Evolutionary conservation across 2,797 vertebrate genomes (phyloP), one percentile per base, ranked within the genome.

Genomic region (Lacerta agilis): DNA sequence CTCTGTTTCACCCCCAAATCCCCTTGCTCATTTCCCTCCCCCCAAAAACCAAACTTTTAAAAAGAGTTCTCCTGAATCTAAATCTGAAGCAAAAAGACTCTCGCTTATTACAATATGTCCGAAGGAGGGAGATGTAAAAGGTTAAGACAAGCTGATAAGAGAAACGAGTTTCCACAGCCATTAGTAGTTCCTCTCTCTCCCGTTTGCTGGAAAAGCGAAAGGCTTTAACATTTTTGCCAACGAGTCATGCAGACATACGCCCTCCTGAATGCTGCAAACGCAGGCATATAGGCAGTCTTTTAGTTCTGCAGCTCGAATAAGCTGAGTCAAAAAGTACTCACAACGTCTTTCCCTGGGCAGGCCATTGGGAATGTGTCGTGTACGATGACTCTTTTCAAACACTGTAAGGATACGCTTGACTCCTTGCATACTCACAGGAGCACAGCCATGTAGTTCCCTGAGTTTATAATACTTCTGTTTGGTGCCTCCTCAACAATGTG

Each of bases 311-410:
- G 20, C 61, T 9, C 29, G 23, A 41, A 45, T 36, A 13, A 41
- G 7, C 29, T 13, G 41, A 3, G 11, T 3, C 2, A 27, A 13
- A 41, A 49, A 10, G 80, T 72, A 93, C 94, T 94, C 61, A 95
- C 94, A 0, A 3, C 0, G 2, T 93, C 88, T 88, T 85, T 90
- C 67, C 77, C 77, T 43, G 64, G 80, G 45, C 61, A 49, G 43
- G 10, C 66, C 80, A 8, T 71, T 17, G 15, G n/a, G 64, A 9
- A 36, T 38, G 64, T 0, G 9, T 20, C 0, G 2, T 2, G 36
- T 13, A 1, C 15, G 5, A 8, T 33, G 7, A 8, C 75, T 83
- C 20, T 5, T 20, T 64, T 15, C 10, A 61, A 3, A 13, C 17
- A 2, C 8, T n/a, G 3, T 27, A 18, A 33, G 17, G 6, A 3